A percentile compares a stretch with the other conserved stretches of the same genome.
Conservation (phyloP, 1,140 invertebrate genomes). For the Brachionus manjavacas region DNA sequence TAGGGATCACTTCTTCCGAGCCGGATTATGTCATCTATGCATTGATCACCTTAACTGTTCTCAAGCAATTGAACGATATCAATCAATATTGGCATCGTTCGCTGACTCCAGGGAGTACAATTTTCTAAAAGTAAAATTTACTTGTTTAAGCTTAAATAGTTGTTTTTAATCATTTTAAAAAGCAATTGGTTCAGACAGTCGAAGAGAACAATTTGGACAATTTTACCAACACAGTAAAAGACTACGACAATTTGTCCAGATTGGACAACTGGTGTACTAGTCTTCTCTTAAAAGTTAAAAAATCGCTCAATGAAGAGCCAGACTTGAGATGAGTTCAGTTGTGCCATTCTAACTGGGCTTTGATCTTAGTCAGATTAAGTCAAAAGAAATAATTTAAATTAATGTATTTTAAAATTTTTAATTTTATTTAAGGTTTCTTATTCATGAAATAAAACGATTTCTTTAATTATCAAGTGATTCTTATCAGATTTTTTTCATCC, state of each 20-base stretch:
- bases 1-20: slow-evolving; percentile 40
- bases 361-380: not conserved
- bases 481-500: not conserved
- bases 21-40: slow-evolving; percentile 39
- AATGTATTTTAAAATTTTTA: not conserved
- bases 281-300: slow-evolving; percentile 35
- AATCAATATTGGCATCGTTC: slow-evolving; percentile 29
- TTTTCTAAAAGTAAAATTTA: slow-evolving; percentile 24
- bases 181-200: slow-evolving; percentile 36
- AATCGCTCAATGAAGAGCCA: slow-evolving; percentile 31
- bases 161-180: not conserved
- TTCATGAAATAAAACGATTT: not conserved
- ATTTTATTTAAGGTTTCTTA: not conserved
- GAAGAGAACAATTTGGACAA: slow-evolving; percentile 34
- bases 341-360: not conserved
- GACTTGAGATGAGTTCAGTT: slow-evolving; percentile 32
- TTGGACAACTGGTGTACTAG: slow-evolving; percentile 40
- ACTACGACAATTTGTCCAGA: slow-evolving; percentile 39
- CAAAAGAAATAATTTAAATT: not conserved
- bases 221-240: slow-evolving; percentile 31
- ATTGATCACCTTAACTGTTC: slow-evolving; percentile 38
- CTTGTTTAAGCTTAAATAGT: not conserved
- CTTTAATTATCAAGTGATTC: not conserved
- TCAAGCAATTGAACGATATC: slow-evolving; percentile 42
- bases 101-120: slow-evolving; percentile 41